These are phyloP conservation scores for Plutomurus gul DNA, from an alignment of 1,140 invertebrate species.

Conservation along the genomic window DNA sequence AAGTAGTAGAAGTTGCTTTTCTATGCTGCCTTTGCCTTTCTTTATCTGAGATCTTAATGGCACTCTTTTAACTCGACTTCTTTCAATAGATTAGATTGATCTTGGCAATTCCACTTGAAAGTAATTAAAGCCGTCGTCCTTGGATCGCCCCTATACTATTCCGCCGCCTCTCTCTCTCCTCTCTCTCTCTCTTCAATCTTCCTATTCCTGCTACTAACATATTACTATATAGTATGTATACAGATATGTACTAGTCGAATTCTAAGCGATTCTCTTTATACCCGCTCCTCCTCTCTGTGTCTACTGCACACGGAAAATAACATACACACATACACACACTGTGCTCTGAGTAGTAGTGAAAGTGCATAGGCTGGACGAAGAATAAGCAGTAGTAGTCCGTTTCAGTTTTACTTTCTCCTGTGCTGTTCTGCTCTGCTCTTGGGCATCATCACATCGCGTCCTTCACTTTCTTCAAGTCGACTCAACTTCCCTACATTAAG, in stretches of 20 bases:
- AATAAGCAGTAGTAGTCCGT: too few species aligned
- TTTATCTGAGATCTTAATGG: conserved; percentile 35
- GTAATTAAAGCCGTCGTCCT: conserved; percentile 33
- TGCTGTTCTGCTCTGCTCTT: too few species aligned
- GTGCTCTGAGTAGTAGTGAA: neutral
- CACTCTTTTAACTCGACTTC: conserved; percentile 15
- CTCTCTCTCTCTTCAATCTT: neutral
- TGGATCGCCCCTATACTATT: conserved; percentile 3
- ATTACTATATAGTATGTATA: neutral
- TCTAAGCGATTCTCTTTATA: conserved; percentile 18
- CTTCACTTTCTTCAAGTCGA: conserved; percentile 16
- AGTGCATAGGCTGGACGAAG: too few species aligned
- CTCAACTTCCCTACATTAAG: conserved; percentile 7
- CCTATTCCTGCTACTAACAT: neutral
- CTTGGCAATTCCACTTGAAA: conserved; percentile 35
- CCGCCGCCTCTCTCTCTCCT: neutral
- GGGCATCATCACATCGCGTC: neutral
- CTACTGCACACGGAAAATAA: too few species aligned
- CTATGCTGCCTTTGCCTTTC: neutral
- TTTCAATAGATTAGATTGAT: conserved; percentile 40
- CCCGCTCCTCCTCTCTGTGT: neutral
- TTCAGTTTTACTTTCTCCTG: too few species aligned
- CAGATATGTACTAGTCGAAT: too few species aligned
- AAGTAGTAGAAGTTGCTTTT: conserved; percentile 3
- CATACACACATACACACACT: neutral